Base-by-base conservation (phyloP, 2,888 invertebrate genomes). In the Protonemura montana region DNA sequence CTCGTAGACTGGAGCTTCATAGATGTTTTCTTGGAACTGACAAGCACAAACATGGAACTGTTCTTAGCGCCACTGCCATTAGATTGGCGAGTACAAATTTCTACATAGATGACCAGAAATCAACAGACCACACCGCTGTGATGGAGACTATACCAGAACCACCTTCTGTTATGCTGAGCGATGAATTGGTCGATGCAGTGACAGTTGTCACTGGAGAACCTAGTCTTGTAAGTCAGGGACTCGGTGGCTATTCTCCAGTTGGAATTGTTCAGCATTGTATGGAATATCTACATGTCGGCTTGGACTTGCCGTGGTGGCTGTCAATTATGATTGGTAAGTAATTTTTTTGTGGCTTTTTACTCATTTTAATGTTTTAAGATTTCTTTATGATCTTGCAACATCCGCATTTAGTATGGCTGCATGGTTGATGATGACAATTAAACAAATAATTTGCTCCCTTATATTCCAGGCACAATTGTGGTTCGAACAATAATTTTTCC, bases 291-390 rank as follows among this genome's bases (percentile, higher is more conserved):
- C 99, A 99, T 90, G 93, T 96, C n/a, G 91, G 93, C 0, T 91
- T 94, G 16, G 97, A 96, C 89, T 88, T 99, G 16, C 99, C 99
- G 0, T 99, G 99, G 99, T 99, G 98, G 98, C 95, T 93, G 76
- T 93, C 97, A 16, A 98, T 99, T 89, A 93, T 95, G 0, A 91
- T 95, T 86, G 96, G 95, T 95, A 91, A 59, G 2, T 59, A 2
- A 10, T 30, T 27, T 27, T 76, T 86, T 82, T 35, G 26, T 87
- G n/a, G n/a, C n/a, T n/a, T n/a, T n/a, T n/a, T n/a, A n/a, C n/a
- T n/a, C n/a, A n/a, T n/a, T n/a, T n/a, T n/a, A n/a, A n/a, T n/a
- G n/a, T n/a, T n/a, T n/a, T n/a, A n/a, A n/a, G n/a, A n/a, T n/a
- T n/a, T n/a, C n/a, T n/a, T n/a, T n/a, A n/a, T n/a, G n/a, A n/a